Base-by-base conservation (phyloP, 2,888 invertebrate genomes). In the Tiliacea aurago region DNA sequence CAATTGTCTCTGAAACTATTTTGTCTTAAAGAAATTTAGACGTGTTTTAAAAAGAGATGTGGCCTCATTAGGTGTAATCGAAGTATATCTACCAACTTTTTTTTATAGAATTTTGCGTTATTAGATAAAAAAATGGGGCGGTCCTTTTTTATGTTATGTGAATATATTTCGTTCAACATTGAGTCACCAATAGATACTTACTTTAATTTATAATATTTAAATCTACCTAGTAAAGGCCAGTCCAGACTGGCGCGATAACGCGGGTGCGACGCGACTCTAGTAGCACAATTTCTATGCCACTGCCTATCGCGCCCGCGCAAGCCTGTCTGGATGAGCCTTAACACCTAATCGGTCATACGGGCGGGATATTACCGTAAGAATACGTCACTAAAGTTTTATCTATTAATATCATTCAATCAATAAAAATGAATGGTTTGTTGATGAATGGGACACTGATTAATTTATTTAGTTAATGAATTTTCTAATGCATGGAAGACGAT, bases 371-470 rank as follows among this genome's bases (percentile, higher is more conserved):
- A 55, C 62, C 62, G 4, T 41, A 4, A 13, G 18, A 23, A 20
- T 59, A 53, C 33, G 47, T 56, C 65, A 55, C 15, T 65, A 13
- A 5, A 43, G 2, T 20, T 55, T 64, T 37, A 43, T 76, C 56
- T 33, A 76, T 75, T 43, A 75, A 49, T 20, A 11, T 33, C 23
- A 75, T 49, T 63, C 1, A 23, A 20, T 9, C 15, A 23, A 23
- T 55, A 37, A 23, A 45, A 55, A 49, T 33, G 7, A 74, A 75
- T 75, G 41, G 20, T 61, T 59, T 33, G 9, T 43, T 74, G 13
- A 13, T 63, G 18, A 59, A 61, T 53, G 7, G 10, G n/a, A 51
- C 10, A 18, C 1, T n/a, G 23, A 43, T 59, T 33, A 10, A 43
- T 23, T 59, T 13, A 28, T 28, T 28, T 28, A 28, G 28, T n/a